These are phyloP conservation scores for Leucophenga montana DNA, from an alignment of 2,888 invertebrate species.

Conservation along the genomic window DNA sequence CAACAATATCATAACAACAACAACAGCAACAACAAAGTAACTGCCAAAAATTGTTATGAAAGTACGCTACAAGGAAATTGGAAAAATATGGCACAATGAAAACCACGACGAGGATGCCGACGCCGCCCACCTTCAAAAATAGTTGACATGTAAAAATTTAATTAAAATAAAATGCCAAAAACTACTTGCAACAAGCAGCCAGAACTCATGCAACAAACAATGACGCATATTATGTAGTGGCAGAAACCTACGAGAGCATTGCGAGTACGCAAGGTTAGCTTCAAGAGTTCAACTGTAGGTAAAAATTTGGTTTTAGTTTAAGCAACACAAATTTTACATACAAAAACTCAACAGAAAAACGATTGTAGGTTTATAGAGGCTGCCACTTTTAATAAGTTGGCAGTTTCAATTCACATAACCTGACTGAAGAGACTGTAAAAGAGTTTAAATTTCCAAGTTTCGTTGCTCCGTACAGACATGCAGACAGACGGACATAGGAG, in stretches of 20 bases:
- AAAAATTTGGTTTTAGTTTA: no score
- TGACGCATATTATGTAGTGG: conserved; percentile 23
- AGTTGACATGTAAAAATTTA: conserved; percentile 65
- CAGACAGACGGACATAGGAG: no score
- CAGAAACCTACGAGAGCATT: background rate
- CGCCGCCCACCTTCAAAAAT: conserved; percentile 49
- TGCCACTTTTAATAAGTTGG: no score
- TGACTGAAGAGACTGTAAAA: no score
- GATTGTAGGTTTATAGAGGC: no score
- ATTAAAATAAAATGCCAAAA: conserved; percentile 57
- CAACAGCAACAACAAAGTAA: no score
- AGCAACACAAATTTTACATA: no score
- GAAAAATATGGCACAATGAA: background rate
- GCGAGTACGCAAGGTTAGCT: background rate
- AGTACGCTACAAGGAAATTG: conserved; percentile 15
- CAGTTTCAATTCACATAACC: no score
- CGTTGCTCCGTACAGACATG: no score
- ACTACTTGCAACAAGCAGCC: conserved; percentile 31
- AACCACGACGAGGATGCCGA: background rate
- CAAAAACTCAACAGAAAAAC: no score
- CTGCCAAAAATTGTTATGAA: conserved; percentile 8
- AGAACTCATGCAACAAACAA: conserved; percentile 25
- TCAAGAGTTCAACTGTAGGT: background rate
- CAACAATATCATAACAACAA: no score
- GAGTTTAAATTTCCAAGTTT: no score